These are phyloP conservation scores for Hydrolagus affinis DNA, from an alignment of 2,113 vertebrate genomes.

Conservation along the genomic window DNA sequence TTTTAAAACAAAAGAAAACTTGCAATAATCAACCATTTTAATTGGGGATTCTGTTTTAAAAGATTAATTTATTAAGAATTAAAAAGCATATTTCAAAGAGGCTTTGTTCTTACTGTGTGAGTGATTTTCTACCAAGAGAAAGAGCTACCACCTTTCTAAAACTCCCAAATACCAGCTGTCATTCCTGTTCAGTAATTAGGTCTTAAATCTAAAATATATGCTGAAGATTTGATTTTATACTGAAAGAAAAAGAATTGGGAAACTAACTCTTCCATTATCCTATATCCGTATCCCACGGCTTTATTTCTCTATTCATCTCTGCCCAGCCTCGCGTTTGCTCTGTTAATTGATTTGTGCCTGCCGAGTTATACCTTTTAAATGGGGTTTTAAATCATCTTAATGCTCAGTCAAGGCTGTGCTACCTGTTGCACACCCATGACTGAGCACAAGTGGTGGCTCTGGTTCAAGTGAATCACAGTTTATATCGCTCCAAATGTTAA, in stretches of 20 bases:
- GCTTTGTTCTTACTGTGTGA: not conserved
- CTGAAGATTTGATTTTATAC: slow-evolving; percentile 21
- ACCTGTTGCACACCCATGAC: too few relatives aligned
- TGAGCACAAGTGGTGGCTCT: too few relatives aligned
- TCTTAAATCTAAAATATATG: slow-evolving; percentile 22
- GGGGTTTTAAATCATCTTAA: too few relatives aligned
- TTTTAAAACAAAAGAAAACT: not conserved
- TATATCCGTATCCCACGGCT: not conserved
- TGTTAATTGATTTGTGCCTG: not conserved
- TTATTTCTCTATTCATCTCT: not conserved
- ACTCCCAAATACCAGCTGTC: slow-evolving; percentile 1
- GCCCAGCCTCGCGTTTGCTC: not conserved
- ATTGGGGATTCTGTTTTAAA: slow-evolving; percentile 18
- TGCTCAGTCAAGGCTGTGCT: too few relatives aligned
- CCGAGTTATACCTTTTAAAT: not conserved
- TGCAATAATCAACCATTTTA: not conserved
- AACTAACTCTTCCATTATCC: not conserved
- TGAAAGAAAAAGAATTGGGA: slow-evolving; percentile 4
- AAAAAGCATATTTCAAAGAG: slow-evolving; percentile 13
- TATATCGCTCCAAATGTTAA: too few relatives aligned
- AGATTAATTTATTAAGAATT: not conserved
- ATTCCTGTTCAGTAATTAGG: slow-evolving; percentile 22
- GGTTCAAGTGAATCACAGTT: too few relatives aligned
- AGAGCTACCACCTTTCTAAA: slow-evolving; percentile 20
- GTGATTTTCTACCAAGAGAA: not conserved